phyloP scores from a whole-genome alignment of 2,888 invertebrate genomes.

The Heliconius sara region DNA sequence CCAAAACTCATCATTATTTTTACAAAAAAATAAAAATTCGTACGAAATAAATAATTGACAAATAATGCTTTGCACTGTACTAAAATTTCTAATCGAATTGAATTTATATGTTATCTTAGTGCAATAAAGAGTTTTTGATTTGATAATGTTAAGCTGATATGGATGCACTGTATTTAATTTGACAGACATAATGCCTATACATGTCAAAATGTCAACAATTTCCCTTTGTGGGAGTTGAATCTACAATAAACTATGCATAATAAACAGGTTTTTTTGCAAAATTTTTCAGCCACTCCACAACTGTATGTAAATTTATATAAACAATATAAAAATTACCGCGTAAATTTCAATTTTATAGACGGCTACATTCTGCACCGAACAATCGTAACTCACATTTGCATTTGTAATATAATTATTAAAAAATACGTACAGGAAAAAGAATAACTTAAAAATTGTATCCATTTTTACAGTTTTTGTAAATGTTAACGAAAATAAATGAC shows the following conservation, averaged over 20 bases:
- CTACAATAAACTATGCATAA: not conserved
- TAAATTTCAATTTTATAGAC: constrained; percentile 10
- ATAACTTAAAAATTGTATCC: not conserved
- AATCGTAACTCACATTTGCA: not conserved
- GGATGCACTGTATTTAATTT: not conserved
- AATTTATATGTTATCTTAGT: too few relatives aligned
- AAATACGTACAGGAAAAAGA: not conserved
- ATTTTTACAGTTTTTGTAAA: not conserved
- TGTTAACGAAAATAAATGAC: not conserved
- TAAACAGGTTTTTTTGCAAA: not conserved
- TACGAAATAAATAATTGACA: too few relatives aligned
- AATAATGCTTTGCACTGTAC: too few relatives aligned
- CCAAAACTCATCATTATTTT: too few relatives aligned
- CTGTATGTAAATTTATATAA: constrained; percentile 19
- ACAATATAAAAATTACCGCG: constrained; percentile 9
- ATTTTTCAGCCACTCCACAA: not conserved
- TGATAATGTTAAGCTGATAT: too few relatives aligned
- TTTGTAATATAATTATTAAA: not conserved
- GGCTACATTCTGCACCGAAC: constrained; percentile 3
- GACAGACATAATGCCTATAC: not conserved
- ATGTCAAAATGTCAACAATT: not conserved
- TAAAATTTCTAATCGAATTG: too few relatives aligned
- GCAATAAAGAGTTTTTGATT: too few relatives aligned
- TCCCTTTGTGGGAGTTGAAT: not conserved
- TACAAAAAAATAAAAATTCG: too few relatives aligned